Conservation (phyloP, 1,140 invertebrate genomes). For the Drosophila tani region DNA sequence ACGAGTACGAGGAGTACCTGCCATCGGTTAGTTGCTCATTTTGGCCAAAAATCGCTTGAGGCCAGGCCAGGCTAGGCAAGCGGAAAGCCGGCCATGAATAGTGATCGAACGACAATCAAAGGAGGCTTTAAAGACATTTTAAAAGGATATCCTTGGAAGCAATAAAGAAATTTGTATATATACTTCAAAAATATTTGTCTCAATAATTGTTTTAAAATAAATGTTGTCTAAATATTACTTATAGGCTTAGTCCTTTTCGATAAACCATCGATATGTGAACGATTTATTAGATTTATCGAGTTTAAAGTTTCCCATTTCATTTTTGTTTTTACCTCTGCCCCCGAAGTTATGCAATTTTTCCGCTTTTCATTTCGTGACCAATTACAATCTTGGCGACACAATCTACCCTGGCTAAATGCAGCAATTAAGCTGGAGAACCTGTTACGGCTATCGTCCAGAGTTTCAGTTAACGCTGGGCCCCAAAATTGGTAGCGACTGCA, state of each 20-base stretch:
- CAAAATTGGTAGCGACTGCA: constrained; percentile 44
- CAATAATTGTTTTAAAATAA: too few relatives aligned
- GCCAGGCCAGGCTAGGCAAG: background rate
- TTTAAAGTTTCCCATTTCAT: background rate
- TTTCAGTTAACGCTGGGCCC: constrained; percentile 43
- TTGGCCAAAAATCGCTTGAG: constrained; percentile 16
- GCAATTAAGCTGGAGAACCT: constrained; percentile 23
- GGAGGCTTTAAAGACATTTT: background rate
- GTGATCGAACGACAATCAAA: constrained; percentile 21
- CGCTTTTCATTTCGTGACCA: constrained; percentile 9
- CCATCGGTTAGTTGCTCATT: constrained; percentile 37
- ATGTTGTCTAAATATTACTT: too few relatives aligned
- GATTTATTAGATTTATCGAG: background rate
- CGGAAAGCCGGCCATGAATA: constrained; percentile 1
- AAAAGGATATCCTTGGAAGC: background rate
- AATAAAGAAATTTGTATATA: background rate
- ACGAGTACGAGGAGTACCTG: background rate
- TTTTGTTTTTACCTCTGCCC: too few relatives aligned
- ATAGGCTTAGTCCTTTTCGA: background rate
- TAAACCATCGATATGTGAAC: background rate
- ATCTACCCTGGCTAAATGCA: constrained; percentile 4
- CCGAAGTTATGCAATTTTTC: background rate
- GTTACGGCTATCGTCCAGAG: constrained; percentile 41
- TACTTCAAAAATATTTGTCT: background rate
- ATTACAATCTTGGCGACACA: constrained; percentile 23